phyloP scores from a whole-genome alignment of 2,113 vertebrate species.

The Numenius arquata region DNA sequence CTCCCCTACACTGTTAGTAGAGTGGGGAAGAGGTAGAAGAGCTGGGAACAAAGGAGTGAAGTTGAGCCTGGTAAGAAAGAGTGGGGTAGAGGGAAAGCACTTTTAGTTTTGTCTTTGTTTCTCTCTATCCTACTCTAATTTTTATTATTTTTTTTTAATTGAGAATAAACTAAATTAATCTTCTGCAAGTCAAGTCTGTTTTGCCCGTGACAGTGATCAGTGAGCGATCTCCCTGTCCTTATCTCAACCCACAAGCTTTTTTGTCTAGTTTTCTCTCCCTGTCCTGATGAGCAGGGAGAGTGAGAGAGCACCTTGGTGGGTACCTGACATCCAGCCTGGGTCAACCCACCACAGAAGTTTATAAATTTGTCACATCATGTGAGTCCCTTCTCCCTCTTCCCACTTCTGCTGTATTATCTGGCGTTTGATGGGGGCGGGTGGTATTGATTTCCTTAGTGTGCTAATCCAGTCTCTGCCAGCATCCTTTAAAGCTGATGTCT shows the following conservation, averaged over 20 bases:
- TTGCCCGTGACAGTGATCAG: background rate
- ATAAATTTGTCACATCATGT: background rate
- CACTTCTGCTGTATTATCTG: background rate
- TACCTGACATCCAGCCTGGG: background rate
- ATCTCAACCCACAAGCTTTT: background rate
- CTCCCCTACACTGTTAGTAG: background rate
- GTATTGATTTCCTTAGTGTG: background rate
- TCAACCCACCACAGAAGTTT: background rate
- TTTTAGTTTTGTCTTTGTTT: background rate
- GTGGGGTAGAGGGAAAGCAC: background rate
- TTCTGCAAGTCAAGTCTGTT: background rate
- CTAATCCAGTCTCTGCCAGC: background rate
- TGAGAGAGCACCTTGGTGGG: background rate
- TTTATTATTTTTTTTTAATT: background rate
- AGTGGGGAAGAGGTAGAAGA: background rate
- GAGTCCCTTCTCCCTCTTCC: background rate
- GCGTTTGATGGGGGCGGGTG: background rate
- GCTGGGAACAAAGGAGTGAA: background rate
- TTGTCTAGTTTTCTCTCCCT: background rate
- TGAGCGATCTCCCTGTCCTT: background rate
- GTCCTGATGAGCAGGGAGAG: background rate
- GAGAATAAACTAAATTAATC: background rate
- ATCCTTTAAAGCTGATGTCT: background rate
- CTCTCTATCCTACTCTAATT: background rate
- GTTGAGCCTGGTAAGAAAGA: background rate